A percentile compares a stretch with the other conserved stretches of the same genome.
Evolutionary conservation across 2,113 vertebrate species (phyloP).

Genomic region (Megaceryle maxima): DNA sequence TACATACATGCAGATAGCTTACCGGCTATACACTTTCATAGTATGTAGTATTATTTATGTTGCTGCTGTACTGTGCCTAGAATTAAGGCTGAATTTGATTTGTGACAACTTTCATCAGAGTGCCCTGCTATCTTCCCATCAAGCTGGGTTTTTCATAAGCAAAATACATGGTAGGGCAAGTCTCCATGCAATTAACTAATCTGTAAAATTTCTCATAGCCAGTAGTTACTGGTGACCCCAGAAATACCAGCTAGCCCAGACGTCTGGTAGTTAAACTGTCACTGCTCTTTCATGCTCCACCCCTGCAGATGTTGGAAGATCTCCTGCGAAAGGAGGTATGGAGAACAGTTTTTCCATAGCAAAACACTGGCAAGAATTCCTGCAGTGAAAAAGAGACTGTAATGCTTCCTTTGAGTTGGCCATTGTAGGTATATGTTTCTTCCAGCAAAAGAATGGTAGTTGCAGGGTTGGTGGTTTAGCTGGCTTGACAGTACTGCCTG

Average conservation of each 20-base stretch:
- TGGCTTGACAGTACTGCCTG: background rate
- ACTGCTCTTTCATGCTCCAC: background rate
- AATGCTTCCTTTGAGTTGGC: constrained; percentile 18
- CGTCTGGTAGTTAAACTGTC: background rate
- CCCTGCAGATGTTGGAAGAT: background rate
- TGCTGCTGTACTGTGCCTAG: fast-evolving
- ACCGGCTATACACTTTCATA: background rate
- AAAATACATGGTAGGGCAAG: background rate
- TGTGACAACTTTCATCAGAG: background rate
- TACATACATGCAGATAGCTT: background rate
- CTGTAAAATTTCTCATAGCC: background rate
- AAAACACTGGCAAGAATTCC: background rate
- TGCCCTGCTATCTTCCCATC: background rate
- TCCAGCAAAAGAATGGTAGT: background rate
- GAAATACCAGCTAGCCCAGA: background rate
- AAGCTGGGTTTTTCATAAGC: background rate
- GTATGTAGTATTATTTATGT: background rate
- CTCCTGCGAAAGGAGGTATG: background rate
- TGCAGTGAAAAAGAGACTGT: constrained; percentile 8
- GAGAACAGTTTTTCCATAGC: constrained; percentile 7
- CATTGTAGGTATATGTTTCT: background rate
- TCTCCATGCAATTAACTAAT: background rate
- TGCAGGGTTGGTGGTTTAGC: constrained; percentile 30
- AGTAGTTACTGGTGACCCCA: background rate
- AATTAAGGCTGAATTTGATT: background rate